Base-by-base conservation (phyloP, 2,888 invertebrate species). In the Salticus scenicus region DNA sequence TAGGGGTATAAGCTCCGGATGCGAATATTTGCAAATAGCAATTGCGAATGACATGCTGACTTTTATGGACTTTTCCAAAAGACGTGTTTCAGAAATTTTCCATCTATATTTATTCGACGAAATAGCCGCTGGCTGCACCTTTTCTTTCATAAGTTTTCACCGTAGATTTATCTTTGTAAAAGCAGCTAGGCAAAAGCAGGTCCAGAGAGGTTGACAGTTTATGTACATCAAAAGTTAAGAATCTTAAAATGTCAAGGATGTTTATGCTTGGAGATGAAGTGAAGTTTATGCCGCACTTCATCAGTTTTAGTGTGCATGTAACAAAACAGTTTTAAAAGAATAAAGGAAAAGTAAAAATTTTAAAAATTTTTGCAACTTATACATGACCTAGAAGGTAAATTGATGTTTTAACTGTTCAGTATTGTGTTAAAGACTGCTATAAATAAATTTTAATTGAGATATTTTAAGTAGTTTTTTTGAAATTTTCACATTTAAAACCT, bases 11-110 rank as follows among this genome's bases (percentile, higher is more conserved):
- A 82, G 82, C 82, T 42, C 37, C 37, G 71, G 70, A 76, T 71
- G 31, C 28, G 74, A 71, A 71, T 71, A 82, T 82, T 82, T 82
- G 82, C 76, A 82, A 82, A 82, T 82, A 82, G 82, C 82, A 82
- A 82, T 82, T 82, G 82, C 82, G 63, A 47, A 71, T 82, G 82
- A 82, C 82, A 82, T 76, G 82, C 81, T 75, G 81, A 75, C 81
- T 81, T 81, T 64, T 75, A 81, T 69, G 42, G 74, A 81, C 81
- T 81, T 80, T 80, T 74, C 66, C 24, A n/a, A 42, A 81, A 81
- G 81, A 75, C 69, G 75, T 75, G 81, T 75, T 81, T 74, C 69
- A 75, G 73, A 70, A 81, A 70, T 81, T 74, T 75, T 30, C 42
- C 57, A 41, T 42, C 63, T 74, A 20, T 81, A 81, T 74, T 81